Base-by-base conservation (phyloP, 2,888 invertebrate species). In the Ophion ventricosus region DNA sequence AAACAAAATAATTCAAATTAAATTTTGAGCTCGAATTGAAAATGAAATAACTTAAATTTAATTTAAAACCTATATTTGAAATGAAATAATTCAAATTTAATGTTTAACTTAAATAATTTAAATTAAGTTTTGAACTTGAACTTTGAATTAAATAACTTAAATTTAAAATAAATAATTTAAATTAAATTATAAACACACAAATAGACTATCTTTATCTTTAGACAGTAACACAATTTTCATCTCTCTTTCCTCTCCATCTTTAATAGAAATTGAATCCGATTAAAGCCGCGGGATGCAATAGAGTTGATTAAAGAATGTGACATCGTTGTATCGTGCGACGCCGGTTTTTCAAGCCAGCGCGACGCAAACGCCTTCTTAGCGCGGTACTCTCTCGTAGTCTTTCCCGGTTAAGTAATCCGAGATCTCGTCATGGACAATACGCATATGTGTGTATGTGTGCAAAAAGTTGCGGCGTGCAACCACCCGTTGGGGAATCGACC, bases 401-500 rank as follows among this genome's bases (percentile, higher is more conserved):
- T 61, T 77, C 26, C 35, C 20, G 35, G 57, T 82, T 29, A 63
- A 64, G 92, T 91, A 92, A 92, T 87, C 84, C 80, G 91, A 92
- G 90, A 91, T 88, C 87, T 81, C 59, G 66, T 74, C 59, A 61
- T 26, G 35, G 64, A 63, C 54, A 54, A 69, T 57, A 40, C 20
- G 70, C 49, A 23, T 40, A 59, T 40, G 25, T 26, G 63, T 26
- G 20, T 29, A 26, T 54, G 64, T 35, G 75, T 77, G 59, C 14
- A 26, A 29, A 73, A 43, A 43, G 91, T 91, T 91, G 87, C 89
- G 86, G 89, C 54, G 70, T 59, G 87, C 83, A 86, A 85, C 87
- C 84, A 88, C 86, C 85, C 87, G 86, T 74, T 66, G 67, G 79
- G 90, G 88, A 92, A 92, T 92, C 92, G 92, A 92, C 92, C 92